A percentile compares a stretch with the other conserved stretches of the same genome.
Conservation (phyloP, 2,888 invertebrate genomes). For the Trachelus tabidus region DNA sequence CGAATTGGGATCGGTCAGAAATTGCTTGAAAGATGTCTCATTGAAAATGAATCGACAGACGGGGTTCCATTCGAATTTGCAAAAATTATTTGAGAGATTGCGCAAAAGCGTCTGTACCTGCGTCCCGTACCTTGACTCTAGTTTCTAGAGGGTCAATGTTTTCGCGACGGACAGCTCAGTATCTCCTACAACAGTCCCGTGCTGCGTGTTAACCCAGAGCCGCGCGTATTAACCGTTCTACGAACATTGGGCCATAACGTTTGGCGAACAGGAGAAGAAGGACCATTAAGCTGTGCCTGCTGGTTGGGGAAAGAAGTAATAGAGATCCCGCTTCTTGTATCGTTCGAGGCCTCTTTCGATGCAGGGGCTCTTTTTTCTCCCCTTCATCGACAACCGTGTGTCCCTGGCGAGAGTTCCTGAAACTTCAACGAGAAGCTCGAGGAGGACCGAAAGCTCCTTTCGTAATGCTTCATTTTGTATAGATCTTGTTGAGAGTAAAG, state of each 20-base stretch:
- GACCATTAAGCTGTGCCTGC: background rate
- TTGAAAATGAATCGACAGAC: background rate
- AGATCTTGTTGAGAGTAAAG: background rate
- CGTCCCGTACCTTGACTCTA: background rate
- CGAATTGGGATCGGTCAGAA: background rate
- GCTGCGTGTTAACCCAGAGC: constrained; percentile 3
- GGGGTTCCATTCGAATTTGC: background rate
- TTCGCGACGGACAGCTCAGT: constrained; percentile 41
- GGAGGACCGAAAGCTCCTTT: background rate
- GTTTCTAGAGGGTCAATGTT: constrained; percentile 43
- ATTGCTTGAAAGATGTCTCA: background rate
- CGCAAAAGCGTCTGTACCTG: background rate
- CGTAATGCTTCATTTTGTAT: background rate
- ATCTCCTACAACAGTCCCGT: background rate
- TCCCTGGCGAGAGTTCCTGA: background rate
- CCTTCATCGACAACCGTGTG: background rate
- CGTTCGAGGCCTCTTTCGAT: background rate
- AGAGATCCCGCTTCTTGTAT: background rate
- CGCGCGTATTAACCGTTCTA: constrained; percentile 46
- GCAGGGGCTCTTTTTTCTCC: background rate
- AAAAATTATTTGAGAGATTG: background rate
- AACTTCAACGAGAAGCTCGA: background rate
- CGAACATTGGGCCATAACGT: constrained; percentile 32
- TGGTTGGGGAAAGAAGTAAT: background rate
- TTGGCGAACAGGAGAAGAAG: background rate